Evolutionary conservation across 2,113 vertebrate species (phyloP).

Genomic region (Pachycephala philippinensis): DNA sequence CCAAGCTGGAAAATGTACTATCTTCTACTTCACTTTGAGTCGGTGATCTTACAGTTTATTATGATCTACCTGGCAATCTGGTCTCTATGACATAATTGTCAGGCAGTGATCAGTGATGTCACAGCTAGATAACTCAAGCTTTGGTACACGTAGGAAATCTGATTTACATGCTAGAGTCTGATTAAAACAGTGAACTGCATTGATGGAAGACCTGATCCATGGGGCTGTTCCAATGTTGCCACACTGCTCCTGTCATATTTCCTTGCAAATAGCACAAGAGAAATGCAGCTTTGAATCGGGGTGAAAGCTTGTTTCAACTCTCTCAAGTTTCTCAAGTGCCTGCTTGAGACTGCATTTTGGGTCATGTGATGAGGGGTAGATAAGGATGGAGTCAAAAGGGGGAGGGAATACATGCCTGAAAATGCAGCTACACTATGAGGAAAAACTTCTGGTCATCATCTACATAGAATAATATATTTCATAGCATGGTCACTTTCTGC

Average conservation of each 20-base stretch:
- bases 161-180: neutral
- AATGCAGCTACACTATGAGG: neutral
- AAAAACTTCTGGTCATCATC: neutral
- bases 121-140: neutral
- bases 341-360: neutral
- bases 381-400: neutral
- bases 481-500: neutral
- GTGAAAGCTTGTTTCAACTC: neutral
- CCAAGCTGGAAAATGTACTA: neutral
- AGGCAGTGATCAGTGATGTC: neutral
- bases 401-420: neutral
- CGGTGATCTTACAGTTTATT: neutral
- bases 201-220: neutral
- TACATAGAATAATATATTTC: neutral
- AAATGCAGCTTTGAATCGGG: neutral
- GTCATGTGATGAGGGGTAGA: neutral
- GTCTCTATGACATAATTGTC: neutral
- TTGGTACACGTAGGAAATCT: neutral
- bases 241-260: neutral
- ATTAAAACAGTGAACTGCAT: neutral
- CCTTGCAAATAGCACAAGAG: neutral
- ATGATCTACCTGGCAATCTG: neutral
- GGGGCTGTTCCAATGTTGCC: neutral
- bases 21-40: neutral
- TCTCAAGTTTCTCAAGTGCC: neutral